Evolutionary conservation across 2,888 invertebrate species (phyloP).

Genomic region (Thymelicus sylvestris): DNA sequence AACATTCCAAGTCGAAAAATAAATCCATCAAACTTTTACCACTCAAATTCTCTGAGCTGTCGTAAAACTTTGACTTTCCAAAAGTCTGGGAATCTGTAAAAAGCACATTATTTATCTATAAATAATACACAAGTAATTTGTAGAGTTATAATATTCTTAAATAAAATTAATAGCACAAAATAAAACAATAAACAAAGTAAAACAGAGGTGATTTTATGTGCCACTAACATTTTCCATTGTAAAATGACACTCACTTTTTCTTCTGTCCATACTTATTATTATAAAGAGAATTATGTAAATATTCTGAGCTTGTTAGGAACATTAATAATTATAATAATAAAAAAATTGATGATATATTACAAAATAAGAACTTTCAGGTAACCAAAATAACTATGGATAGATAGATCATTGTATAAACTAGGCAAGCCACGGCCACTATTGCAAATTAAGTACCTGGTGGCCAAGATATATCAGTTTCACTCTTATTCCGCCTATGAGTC

Average conservation of each 20-base stretch:
- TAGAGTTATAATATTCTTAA: not conserved
- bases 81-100: constrained; percentile 70
- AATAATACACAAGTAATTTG: not conserved
- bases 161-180: too few relatives aligned
- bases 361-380: too few relatives aligned
- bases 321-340: too few relatives aligned
- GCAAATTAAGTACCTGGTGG: constrained; percentile 74
- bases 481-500: constrained; percentile 88
- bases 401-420: too few relatives aligned
- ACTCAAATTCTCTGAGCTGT: constrained; percentile 71
- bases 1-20: constrained; percentile 95
- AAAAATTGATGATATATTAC: too few relatives aligned
- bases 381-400: too few relatives aligned
- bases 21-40: constrained; percentile 82
- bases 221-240: not conserved
- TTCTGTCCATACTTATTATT: not conserved
- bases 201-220: not conserved
- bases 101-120: not conserved
- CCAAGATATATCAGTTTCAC: constrained; percentile 90
- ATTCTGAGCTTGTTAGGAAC: too few relatives aligned
- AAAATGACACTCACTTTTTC: not conserved
- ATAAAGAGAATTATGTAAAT: too few relatives aligned
- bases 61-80: constrained; percentile 87
- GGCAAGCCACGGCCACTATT: too few relatives aligned
- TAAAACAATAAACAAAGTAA: too few relatives aligned